Conservation (phyloP, 2,113 vertebrate species). For the Sphaerodactylus townsendi region DNA sequence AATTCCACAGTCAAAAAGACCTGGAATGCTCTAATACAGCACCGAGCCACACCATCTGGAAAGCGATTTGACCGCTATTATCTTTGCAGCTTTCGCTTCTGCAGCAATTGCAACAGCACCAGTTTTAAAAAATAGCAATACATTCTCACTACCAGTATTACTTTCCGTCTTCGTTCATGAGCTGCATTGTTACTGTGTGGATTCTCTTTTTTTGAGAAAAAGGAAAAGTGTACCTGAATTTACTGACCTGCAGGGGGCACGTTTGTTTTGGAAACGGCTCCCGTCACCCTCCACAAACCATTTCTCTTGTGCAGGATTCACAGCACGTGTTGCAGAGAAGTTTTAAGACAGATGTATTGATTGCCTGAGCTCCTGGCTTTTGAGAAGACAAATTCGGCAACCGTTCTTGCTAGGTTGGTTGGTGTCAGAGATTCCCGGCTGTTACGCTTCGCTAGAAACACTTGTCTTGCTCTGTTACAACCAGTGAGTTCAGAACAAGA, state of each 20-base stretch:
- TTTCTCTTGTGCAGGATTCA: neutral
- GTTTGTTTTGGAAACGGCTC: conserved; percentile 19
- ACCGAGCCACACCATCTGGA: neutral
- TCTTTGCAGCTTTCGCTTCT: neutral
- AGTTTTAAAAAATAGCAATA: neutral
- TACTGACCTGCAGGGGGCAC: conserved; percentile 62
- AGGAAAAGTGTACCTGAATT: neutral
- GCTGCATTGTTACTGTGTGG: neutral
- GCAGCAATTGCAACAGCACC: neutral
- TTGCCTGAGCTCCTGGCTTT: neutral
- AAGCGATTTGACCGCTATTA: neutral
- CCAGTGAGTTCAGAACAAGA: neutral
- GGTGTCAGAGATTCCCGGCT: neutral
- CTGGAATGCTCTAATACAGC: neutral
- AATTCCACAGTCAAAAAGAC: too few relatives aligned
- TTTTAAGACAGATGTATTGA: neutral
- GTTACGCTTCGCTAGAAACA: neutral
- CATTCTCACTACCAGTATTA: neutral
- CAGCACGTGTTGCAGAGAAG: neutral
- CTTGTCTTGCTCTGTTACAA: neutral
- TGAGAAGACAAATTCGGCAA: fast-evolving
- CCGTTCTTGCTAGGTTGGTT: neutral
- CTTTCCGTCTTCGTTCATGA: neutral
- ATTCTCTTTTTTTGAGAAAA: neutral
- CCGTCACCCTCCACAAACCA: fast-evolving